Base-by-base conservation (phyloP, 23 tunicate species). In the Trididemnum miniatum region DNA sequence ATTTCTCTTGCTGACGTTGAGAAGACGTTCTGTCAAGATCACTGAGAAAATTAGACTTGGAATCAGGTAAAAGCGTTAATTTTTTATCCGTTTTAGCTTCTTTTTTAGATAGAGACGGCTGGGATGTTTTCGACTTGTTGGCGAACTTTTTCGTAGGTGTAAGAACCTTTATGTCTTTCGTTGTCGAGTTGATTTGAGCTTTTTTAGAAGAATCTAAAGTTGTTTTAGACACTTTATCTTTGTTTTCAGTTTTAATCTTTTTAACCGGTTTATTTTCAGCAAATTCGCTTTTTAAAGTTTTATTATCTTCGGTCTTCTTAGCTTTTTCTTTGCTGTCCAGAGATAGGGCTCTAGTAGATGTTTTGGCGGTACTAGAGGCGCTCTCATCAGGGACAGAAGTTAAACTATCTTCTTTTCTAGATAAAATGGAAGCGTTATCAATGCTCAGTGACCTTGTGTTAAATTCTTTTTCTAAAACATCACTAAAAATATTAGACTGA, bases 21-120 rank as follows among this genome's bases (percentile, higher is more conserved):
- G 85, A 80, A 0, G 97, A 86, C 54, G 78, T 40, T 37, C 54
- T 85, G 3, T 91, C 90, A 34, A 85, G 76, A 26, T 86, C 90
- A 40, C 73, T 57, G 35, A 91, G 39, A 44, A 85, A 91, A 39
- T 44, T 73, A 24, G 87, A 85, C 34, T 77, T 78, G 2, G 84
- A 28, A 36, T 81, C 87, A 1, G 87, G 78, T 4, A 82, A 1
- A 20, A 85, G 79, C 1, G 83, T 34, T 1, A 81, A 18, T 62
- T 82, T 91, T 69, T 85, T 91, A 18, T 91, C 97, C 3, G 12
- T 35, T 57, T 79, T 83, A 2, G 33, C 73, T 3, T 89, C 94
- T 71, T 79, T 83, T 69, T 89, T 89, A 20, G 78, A 28, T 18
- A 28, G 20, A 1, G 37, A 31, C 9, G 44, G 26, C 23, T 18